Evolutionary conservation across 1,140 invertebrate species (phyloP).

Genomic region (Gryon sp.): DNA sequence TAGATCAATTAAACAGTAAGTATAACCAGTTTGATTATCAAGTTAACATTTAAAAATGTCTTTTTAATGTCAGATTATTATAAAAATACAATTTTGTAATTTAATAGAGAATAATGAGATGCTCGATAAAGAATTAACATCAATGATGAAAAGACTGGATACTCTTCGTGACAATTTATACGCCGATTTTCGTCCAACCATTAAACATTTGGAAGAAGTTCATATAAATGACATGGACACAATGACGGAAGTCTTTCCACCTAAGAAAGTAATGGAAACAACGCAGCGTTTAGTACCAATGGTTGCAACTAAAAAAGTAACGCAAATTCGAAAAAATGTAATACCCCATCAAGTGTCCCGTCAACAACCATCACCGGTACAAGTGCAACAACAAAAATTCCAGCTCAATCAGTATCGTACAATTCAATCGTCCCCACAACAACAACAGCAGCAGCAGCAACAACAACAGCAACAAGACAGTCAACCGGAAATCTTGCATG

Average conservation of each 20-base stretch:
- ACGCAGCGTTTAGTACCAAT: constrained; percentile 36
- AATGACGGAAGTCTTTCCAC: constrained; percentile 1
- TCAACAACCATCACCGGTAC: not conserved
- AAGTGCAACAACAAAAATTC: not conserved
- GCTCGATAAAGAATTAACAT: constrained; percentile 67
- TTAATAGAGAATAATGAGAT: constrained; percentile 61
- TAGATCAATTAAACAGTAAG: constrained; percentile 67
- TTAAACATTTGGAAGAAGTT: constrained; percentile 70
- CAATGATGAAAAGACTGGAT: constrained; percentile 70
- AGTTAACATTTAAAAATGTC: no score
- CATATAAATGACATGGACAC: constrained; percentile 65
- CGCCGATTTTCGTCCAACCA: constrained; percentile 71
- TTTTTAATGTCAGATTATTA: no score
- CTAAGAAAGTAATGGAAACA: constrained; percentile 7
- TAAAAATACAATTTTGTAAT: no score
- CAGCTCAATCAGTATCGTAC: not conserved
- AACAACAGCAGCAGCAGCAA: constrained; percentile 18
- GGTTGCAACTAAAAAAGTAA: constrained; percentile 75
- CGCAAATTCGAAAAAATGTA: constrained; percentile 64
- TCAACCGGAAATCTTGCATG: constrained; percentile 78
- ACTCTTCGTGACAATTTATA: constrained; percentile 70
- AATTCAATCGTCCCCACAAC: constrained; percentile 8
- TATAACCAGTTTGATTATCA: not conserved
- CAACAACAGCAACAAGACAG: constrained; percentile 67
- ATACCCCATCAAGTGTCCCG: not conserved